These are phyloP conservation scores for Myotis findleyi DNA, from an alignment of 2,797 vertebrate genomes.

Conservation along the genomic window DNA sequence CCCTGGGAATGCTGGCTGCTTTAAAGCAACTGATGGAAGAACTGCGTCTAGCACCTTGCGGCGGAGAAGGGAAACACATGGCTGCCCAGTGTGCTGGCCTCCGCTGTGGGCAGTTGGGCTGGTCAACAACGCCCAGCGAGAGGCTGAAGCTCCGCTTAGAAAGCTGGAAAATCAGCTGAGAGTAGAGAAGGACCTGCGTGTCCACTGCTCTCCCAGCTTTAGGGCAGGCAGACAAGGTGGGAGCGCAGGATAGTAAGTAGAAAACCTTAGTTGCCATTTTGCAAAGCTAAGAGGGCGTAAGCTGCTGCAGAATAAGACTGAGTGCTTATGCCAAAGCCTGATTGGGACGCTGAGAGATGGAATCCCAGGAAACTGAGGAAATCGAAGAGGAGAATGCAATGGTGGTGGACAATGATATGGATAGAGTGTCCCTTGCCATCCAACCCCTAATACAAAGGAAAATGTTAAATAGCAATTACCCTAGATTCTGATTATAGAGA, in stretches of 20 bases:
- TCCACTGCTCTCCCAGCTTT: not conserved
- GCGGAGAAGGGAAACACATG: not conserved
- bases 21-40: not conserved
- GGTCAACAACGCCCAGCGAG: not conserved
- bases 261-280: not conserved
- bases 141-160: not conserved
- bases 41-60: not conserved
- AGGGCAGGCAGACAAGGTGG: not conserved
- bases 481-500: not conserved
- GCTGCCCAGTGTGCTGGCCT: not conserved
- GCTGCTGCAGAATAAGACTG: not conserved
- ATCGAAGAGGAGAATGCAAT: not conserved
- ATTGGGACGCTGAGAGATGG: not conserved
- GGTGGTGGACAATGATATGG: not conserved
- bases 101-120: not conserved
- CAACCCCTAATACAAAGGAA: not conserved
- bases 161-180: not conserved
- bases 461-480: not conserved
- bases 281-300: not conserved
- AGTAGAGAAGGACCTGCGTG: not conserved
- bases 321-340: not conserved
- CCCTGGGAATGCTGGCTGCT: not conserved
- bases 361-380: not conserved
- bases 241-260: not conserved
- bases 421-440: not conserved